Percentiles rank a stretch among this genome's conserved stretches.
These are phyloP conservation scores for Anomalospiza imberbis DNA, from an alignment of 2,797 vertebrate species.

Conservation along the genomic window DNA sequence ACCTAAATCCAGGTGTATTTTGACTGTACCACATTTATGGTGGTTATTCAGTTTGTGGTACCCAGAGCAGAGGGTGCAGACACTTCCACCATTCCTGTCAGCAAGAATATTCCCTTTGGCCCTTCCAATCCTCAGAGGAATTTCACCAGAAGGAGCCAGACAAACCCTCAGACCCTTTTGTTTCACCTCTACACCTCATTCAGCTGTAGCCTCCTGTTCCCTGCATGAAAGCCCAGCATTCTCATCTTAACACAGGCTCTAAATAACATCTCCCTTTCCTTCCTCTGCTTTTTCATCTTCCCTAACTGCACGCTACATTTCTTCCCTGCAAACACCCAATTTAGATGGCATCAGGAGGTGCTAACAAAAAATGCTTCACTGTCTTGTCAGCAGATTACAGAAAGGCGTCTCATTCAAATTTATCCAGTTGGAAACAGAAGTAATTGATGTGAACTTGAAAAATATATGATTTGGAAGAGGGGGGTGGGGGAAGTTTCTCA, in stretches of 20 bases:
- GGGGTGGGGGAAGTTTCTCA: background rate
- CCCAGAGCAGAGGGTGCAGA: background rate
- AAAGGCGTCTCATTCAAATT: conserved; percentile 26
- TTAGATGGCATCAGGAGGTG: background rate
- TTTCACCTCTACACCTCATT: background rate
- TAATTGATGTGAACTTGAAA: conserved; percentile 54
- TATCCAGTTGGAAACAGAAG: conserved; percentile 33
- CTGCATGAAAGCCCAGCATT: background rate
- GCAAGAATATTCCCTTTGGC: background rate
- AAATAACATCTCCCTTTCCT: background rate
- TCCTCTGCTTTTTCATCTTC: background rate
- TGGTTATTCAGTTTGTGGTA: background rate
- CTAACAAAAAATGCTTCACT: background rate
- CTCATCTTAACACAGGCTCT: background rate
- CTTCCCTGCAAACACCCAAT: background rate
- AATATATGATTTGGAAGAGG: background rate
- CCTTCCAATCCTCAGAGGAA: too few relatives aligned
- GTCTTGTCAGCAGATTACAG: conserved; percentile 34
- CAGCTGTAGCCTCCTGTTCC: background rate
- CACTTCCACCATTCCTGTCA: background rate
- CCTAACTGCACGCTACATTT: background rate
- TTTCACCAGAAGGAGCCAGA: background rate
- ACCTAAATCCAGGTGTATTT: background rate
- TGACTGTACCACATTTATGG: too few relatives aligned
- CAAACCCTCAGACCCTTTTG: background rate